Percentiles rank a stretch among this genome's conserved stretches.
Evolutionary conservation across 1,140 invertebrate species (phyloP).

Genomic region (Cydia fagiglandana): DNA sequence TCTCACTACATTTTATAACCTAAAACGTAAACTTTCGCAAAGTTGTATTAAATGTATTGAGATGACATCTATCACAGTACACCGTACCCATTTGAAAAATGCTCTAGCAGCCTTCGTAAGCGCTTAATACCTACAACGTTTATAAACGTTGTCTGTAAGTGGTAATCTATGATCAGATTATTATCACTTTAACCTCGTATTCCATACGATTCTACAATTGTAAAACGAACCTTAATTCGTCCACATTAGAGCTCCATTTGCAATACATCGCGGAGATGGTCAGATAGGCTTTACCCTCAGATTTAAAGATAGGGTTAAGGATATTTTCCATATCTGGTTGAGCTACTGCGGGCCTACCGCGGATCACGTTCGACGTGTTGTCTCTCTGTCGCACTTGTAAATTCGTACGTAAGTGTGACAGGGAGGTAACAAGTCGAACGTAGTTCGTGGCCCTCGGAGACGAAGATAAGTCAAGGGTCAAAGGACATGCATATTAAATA

Average conservation of each 20-base stretch:
- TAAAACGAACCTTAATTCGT: background rate
- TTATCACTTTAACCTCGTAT: constrained; percentile 1
- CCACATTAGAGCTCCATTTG: background rate
- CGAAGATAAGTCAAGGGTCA: background rate
- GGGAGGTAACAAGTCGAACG: no score
- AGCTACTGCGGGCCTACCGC: background rate
- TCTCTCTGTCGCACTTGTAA: no score
- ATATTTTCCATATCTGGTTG: constrained; percentile 6
- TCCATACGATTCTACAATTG: background rate
- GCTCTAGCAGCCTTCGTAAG: no score
- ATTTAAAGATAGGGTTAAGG: background rate
- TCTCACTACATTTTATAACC: no score
- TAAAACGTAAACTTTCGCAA: no score
- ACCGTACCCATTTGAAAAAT: no score
- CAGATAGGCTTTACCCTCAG: background rate
- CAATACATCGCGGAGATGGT: background rate
- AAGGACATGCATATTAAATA: background rate
- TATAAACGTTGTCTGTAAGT: background rate
- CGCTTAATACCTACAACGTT: no score
- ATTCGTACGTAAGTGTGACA: no score
- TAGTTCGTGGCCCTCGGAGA: background rate
- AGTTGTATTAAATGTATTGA: no score
- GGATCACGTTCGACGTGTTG: no score
- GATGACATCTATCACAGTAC: no score
- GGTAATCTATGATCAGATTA: background rate